These are phyloP conservation scores for Trichopria drosophilae DNA, from an alignment of 2,888 invertebrate species.

Conservation along the genomic window DNA sequence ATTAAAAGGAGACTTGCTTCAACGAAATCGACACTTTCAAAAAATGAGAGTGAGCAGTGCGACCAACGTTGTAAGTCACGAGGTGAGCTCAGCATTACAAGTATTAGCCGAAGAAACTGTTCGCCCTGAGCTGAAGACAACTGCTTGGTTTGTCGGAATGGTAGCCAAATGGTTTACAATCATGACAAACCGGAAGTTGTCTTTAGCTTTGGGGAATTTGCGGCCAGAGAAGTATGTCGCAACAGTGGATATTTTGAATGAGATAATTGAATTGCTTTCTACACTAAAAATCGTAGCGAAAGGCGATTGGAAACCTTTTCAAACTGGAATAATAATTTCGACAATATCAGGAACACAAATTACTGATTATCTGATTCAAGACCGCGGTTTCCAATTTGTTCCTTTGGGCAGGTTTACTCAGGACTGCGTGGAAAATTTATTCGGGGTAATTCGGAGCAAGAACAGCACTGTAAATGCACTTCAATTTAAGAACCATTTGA, in stretches of 20 bases:
- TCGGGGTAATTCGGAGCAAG: constrained; percentile 13
- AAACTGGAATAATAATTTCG: neutral
- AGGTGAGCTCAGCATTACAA: neutral
- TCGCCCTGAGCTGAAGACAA: constrained; percentile 2
- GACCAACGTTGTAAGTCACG: neutral
- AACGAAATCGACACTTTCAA: neutral
- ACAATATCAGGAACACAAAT: constrained; percentile 3
- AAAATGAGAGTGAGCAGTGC: constrained; percentile 14
- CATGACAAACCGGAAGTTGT: constrained; percentile 12
- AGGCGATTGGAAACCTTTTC: neutral
- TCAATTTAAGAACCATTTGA: constrained; percentile 19
- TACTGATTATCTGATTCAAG: neutral
- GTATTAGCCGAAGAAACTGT: neutral
- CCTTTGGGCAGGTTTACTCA: constrained; percentile 10
- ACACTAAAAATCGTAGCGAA: neutral
- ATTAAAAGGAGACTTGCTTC: neutral
- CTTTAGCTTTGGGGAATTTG: constrained; percentile 1
- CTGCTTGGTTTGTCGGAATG: constrained; percentile 15
- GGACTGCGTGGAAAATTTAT: constrained; percentile 20
- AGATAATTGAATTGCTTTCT: neutral
- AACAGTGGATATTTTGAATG: neutral
- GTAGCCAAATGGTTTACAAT: constrained; percentile 15
- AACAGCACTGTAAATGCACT: constrained; percentile 16
- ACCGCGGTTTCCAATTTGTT: constrained; percentile 11
- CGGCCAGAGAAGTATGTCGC: neutral